phyloP scores from a whole-genome alignment of 2,113 vertebrate species.

The Melanotaenia duboulayi region DNA sequence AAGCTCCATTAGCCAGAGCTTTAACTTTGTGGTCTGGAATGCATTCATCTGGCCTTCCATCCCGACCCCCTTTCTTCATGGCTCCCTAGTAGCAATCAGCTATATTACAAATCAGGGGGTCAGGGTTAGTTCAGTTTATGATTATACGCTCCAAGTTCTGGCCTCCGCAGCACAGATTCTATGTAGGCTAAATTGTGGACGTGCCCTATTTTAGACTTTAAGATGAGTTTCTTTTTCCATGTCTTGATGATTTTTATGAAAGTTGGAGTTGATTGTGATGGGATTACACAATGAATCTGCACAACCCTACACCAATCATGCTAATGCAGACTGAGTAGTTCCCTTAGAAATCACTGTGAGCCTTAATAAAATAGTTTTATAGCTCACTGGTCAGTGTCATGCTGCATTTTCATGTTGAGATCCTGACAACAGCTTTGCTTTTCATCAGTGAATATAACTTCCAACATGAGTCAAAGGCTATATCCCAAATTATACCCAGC shows the following conservation, averaged over 20 bases:
- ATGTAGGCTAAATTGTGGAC: slow-evolving; percentile 21
- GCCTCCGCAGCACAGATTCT: slow-evolving; percentile 9
- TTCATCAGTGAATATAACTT: slow-evolving; percentile 15
- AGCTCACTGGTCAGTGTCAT: not conserved
- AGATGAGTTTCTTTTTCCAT: slow-evolving; percentile 37
- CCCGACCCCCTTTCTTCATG: slow-evolving; percentile 32
- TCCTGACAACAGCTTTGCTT: slow-evolving; percentile 13
- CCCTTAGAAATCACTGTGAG: slow-evolving; percentile 7
- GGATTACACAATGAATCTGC: slow-evolving; percentile 1
- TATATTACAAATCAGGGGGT: slow-evolving; percentile 59
- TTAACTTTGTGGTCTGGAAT: slow-evolving; percentile 62
- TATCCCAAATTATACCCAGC: slow-evolving; percentile 4
- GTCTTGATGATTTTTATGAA: slow-evolving; percentile 27
- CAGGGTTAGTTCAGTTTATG: slow-evolving; percentile 54
- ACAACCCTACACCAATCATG: not conserved
- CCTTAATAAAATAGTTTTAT: not conserved
- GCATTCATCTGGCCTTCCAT: slow-evolving; percentile 58
- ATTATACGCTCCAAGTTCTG: slow-evolving; percentile 36
- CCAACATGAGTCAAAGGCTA: not conserved
- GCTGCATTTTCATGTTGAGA: not conserved
- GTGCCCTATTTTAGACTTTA: slow-evolving; percentile 33
- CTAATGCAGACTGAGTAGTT: slow-evolving; percentile 1
- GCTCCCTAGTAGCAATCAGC: slow-evolving; percentile 52
- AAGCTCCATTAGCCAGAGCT: slow-evolving; percentile 52
- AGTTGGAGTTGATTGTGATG: not conserved